A percentile compares a stretch with the other conserved stretches of the same genome.
Evolutionary conservation across 2,888 invertebrate genomes (phyloP).

Genomic region (Geotrupes spiniger): DNA sequence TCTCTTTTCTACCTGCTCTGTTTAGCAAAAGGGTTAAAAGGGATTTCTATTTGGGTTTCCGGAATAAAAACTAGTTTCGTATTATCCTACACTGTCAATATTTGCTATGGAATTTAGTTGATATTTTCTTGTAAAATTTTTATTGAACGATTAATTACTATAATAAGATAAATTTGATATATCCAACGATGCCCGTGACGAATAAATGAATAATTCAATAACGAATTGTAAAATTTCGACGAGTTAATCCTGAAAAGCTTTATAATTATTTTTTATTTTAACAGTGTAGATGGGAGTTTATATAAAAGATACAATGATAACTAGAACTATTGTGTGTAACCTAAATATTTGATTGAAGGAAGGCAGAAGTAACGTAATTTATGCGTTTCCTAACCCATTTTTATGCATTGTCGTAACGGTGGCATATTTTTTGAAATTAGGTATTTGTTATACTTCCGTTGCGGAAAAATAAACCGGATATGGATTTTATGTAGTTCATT

Average conservation of each 20-base stretch:
- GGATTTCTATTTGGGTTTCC: constrained; percentile 29
- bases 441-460: no score
- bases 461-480: no score
- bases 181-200: no score
- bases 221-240: no score
- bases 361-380: constrained; percentile 27
- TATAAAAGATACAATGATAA: constrained; percentile 28
- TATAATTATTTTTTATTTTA: background rate
- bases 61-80: constrained; percentile 30
- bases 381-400: constrained; percentile 22
- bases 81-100: constrained; percentile 23
- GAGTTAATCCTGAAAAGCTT: no score
- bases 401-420: constrained; percentile 19
- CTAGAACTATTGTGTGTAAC: constrained; percentile 29
- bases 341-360: constrained; percentile 33
- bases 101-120: background rate
- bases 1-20: constrained; percentile 35
- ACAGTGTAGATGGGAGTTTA: constrained; percentile 24
- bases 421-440: constrained; percentile 11
- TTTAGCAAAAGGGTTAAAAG: constrained; percentile 30
- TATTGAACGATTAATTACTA: background rate
- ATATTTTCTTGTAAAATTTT: background rate
- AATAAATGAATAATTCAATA: no score
- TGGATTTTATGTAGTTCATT: no score
- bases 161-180: background rate